Evolutionary conservation across 2,888 invertebrate species (phyloP).

Genomic region (Protophormia terraenovae): DNA sequence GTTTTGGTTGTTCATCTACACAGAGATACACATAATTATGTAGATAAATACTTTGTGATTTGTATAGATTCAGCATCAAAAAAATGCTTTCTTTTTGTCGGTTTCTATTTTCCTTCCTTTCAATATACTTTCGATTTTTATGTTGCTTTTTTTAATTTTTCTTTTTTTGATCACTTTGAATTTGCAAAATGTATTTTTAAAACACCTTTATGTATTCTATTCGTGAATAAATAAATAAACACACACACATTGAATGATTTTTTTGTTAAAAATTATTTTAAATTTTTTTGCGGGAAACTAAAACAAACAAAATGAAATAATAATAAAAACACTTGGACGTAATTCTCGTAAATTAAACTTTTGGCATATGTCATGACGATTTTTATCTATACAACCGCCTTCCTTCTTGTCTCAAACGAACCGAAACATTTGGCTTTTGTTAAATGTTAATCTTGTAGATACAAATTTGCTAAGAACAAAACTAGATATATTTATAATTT

Average conservation of each 20-base stretch:
- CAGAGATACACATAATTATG: background rate
- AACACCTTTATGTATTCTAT: slow-evolving; percentile 18
- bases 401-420: background rate
- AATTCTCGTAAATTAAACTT: slow-evolving; percentile 55
- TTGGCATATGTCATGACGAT: slow-evolving; percentile 46
- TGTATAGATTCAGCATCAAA: background rate
- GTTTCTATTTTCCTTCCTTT: background rate
- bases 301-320: slow-evolving; percentile 31
- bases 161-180: background rate
- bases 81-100: background rate
- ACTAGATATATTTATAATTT: too few relatives aligned
- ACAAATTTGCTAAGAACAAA: background rate
- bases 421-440: background rate
- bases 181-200: slow-evolving; percentile 50
- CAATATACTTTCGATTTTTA: slow-evolving; percentile 39
- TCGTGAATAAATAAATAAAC: background rate
- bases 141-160: background rate
- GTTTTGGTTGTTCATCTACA: background rate
- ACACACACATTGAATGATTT: background rate
- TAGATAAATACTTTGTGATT: background rate
- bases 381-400: background rate
- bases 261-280: background rate
- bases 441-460: background rate
- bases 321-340: slow-evolving; percentile 10
- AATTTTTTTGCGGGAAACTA: background rate